phyloP scores from a whole-genome alignment of 1,140 invertebrate genomes.

The Archegozetes longisetosus region DNA sequence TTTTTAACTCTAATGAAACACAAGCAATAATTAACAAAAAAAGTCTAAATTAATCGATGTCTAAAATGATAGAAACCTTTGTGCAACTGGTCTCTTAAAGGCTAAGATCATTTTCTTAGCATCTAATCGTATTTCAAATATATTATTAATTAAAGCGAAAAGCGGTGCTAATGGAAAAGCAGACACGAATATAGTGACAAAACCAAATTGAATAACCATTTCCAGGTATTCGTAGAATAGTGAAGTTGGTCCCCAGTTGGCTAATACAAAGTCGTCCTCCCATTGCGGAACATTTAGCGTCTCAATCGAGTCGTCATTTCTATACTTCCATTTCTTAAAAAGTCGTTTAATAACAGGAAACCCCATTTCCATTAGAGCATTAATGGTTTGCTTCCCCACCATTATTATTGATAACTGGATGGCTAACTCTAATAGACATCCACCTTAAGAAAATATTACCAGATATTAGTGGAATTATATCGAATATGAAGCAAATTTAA shows the following conservation, averaged over 20 bases:
- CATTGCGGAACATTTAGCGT: slow-evolving; percentile 41
- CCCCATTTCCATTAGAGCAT: slow-evolving; percentile 40
- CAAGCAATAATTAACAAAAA: not conserved
- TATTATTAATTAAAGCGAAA: slow-evolving; percentile 67
- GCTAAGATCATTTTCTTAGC: slow-evolving; percentile 68
- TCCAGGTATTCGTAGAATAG: slow-evolving; percentile 93
- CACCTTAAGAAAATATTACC: slow-evolving; percentile 31
- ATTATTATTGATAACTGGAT: slow-evolving; percentile 51
- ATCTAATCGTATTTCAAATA: slow-evolving; percentile 74
- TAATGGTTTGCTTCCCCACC: slow-evolving; percentile 50
- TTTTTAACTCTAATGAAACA: slow-evolving; percentile 23
- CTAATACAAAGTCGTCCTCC: slow-evolving; percentile 77
- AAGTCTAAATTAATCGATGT: too few species aligned
- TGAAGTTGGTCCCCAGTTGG: slow-evolving; percentile 72
- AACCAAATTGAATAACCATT: slow-evolving; percentile 87
- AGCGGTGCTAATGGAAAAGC: slow-evolving; percentile 76
- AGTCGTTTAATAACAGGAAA: slow-evolving; percentile 32
- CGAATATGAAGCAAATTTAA: too few species aligned
- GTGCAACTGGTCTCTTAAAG: slow-evolving; percentile 64
- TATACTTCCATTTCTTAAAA: slow-evolving; percentile 24
- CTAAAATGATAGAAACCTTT: too few species aligned
- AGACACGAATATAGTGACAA: slow-evolving; percentile 75
- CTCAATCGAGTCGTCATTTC: slow-evolving; percentile 2
- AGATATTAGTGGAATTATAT: too few species aligned
- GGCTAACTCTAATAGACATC: slow-evolving; percentile 46